Percentiles rank a stretch among this genome's conserved stretches.
These are phyloP conservation scores for Sakesphorus luctuosus DNA, from an alignment of 2,113 vertebrate species.

Conservation along the genomic window DNA sequence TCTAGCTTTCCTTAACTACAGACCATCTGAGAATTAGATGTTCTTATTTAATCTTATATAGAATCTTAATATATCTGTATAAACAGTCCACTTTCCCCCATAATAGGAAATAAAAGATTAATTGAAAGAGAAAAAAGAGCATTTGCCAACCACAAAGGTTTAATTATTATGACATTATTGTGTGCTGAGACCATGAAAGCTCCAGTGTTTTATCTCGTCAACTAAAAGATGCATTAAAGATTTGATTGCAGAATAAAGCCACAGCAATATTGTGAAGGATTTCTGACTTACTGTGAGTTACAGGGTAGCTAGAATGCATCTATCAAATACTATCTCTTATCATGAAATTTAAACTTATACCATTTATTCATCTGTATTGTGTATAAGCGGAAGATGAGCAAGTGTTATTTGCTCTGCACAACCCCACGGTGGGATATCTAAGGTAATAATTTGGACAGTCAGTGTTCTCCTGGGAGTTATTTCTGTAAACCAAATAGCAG, in stretches of 20 bases:
- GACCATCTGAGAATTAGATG: background rate
- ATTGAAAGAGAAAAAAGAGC: background rate
- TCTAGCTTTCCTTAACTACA: background rate
- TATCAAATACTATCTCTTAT: background rate
- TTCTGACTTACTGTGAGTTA: background rate
- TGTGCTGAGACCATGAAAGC: background rate
- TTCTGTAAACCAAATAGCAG: constrained; percentile 24
- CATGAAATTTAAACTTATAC: background rate
- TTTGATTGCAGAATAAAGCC: background rate
- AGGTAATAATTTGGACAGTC: constrained; percentile 20
- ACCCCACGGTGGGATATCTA: background rate
- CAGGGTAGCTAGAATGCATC: background rate
- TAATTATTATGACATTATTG: background rate
- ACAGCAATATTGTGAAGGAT: background rate
- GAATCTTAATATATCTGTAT: background rate
- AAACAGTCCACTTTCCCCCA: background rate
- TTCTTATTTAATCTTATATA: background rate
- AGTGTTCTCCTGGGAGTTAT: constrained; percentile 25
- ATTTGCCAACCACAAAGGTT: background rate
- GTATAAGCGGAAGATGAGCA: background rate
- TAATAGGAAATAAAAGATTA: background rate
- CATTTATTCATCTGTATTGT: constrained; percentile 15
- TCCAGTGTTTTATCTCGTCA: background rate
- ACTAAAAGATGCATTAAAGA: background rate
- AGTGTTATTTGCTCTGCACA: constrained; percentile 30